Percentiles rank a stretch among this genome's conserved stretches.
phyloP scores from a whole-genome alignment of 92 coral and sea anemone species.

The Diadumene lineata region DNA sequence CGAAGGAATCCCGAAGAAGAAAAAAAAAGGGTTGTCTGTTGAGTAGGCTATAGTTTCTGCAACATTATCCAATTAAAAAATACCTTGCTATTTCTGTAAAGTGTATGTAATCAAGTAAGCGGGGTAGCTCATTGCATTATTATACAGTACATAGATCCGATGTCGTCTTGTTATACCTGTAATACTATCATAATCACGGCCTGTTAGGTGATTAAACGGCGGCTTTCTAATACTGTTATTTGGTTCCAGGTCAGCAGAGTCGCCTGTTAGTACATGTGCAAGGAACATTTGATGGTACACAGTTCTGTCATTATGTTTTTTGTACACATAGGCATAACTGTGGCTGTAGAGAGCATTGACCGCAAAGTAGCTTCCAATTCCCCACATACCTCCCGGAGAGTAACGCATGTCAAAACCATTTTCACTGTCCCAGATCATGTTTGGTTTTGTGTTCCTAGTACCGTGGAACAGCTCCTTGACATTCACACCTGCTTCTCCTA shows the following conservation, averaged over 20 bases:
- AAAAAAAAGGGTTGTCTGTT: too few relatives aligned
- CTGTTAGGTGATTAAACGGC: conserved; percentile 47
- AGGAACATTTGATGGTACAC: conserved; percentile 54
- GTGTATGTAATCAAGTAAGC: conserved; percentile 71
- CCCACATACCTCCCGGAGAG: conserved; percentile 82
- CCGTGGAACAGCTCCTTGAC: conserved; percentile 81
- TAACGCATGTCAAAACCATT: conserved; percentile 88
- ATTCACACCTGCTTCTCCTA: conserved; percentile 39
- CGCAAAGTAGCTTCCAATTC: conserved; percentile 79
- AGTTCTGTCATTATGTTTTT: not conserved
- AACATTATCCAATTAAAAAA: too few relatives aligned
- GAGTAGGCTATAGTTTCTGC: too few relatives aligned
- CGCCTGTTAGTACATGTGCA: conserved; percentile 77
- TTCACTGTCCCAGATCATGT: conserved; percentile 68
- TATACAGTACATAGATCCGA: conserved; percentile 65
- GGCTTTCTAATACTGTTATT: conserved; percentile 51
- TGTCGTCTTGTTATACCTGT: conserved; percentile 51
- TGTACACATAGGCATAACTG: conserved; percentile 12
- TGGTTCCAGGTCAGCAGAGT: conserved; percentile 40
- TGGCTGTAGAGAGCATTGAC: conserved; percentile 69
- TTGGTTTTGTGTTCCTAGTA: conserved; percentile 54
- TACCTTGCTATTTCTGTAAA: not conserved
- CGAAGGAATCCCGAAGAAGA: too few relatives aligned
- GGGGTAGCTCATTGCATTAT: conserved; percentile 78
- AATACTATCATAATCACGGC: conserved; percentile 65